Evolutionary conservation across 2,113 vertebrate genomes (phyloP).

Genomic region (Reinhardtius hippoglossoides): DNA sequence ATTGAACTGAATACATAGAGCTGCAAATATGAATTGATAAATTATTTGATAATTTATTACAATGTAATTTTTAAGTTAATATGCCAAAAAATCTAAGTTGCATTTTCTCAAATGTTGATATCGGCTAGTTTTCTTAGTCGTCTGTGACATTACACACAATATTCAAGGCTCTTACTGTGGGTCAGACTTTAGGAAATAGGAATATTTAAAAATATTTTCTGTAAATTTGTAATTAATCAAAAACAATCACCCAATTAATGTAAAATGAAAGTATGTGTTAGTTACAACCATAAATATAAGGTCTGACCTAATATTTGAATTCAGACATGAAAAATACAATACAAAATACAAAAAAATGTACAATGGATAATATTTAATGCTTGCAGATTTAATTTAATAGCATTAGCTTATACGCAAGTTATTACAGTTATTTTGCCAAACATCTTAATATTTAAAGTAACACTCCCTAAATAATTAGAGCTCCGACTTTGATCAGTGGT

Average conservation of each 20-base stretch:
- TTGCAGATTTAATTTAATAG: neutral
- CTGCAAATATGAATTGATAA: neutral
- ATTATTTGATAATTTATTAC: neutral
- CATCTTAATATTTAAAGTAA: neutral
- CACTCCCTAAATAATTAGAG: slow-evolving; percentile 29
- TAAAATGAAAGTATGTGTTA: neutral
- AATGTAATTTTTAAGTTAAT: too few species aligned
- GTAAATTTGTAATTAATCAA: neutral
- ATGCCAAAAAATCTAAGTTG: too few species aligned
- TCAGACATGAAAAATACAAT: neutral
- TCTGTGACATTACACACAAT: neutral
- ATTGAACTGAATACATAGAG: too few species aligned
- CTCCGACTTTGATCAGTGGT: slow-evolving; percentile 49
- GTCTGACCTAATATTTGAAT: neutral
- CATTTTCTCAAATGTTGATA: too few species aligned
- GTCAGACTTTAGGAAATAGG: too few species aligned
- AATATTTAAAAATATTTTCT: too few species aligned
- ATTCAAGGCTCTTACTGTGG: neutral
- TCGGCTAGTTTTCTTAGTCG: neutral
- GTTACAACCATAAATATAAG: neutral
- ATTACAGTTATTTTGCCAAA: neutral
- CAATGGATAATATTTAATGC: neutral
- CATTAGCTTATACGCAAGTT: neutral
- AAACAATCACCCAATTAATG: neutral
- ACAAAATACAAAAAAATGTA: neutral